Evolutionary conservation across 2,113 vertebrate species (phyloP).

Genomic region (Cyprinus carpio): DNA sequence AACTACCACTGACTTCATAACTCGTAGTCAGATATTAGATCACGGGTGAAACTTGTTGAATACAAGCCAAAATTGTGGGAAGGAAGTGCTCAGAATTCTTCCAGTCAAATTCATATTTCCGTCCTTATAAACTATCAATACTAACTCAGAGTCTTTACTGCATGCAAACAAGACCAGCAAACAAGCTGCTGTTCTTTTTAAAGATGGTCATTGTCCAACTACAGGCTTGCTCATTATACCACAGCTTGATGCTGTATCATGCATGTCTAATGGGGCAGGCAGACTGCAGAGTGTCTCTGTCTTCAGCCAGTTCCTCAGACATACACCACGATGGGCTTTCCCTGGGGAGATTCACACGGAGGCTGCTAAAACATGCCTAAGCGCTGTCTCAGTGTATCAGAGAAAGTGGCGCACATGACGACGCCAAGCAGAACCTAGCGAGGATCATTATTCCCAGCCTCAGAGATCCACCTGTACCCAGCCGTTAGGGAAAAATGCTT

Average conservation of each 20-base stretch:
- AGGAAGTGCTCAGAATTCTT: not conserved
- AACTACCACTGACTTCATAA: too few relatives aligned
- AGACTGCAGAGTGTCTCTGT: conserved; percentile 35
- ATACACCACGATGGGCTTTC: not conserved
- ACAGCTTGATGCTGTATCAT: conserved; percentile 45
- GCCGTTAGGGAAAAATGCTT: not conserved
- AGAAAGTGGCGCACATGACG: not conserved
- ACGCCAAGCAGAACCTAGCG: not conserved
- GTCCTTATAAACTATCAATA: not conserved
- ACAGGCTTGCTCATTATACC: conserved; percentile 29
- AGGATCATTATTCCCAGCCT: not conserved
- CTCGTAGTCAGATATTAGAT: too few relatives aligned
- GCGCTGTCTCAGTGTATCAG: conserved; percentile 32
- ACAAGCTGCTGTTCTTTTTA: conserved; percentile 19
- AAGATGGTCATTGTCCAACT: conserved; percentile 23
- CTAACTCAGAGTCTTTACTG: not conserved
- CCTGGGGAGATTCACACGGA: not conserved
- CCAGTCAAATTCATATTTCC: not conserved
- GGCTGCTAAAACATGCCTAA: conserved; percentile 40
- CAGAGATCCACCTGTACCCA: conserved; percentile 13
- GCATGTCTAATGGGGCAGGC: conserved; percentile 47
- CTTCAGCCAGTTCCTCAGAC: not conserved
- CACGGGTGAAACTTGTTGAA: too few relatives aligned
- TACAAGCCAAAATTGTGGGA: not conserved
- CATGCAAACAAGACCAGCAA: conserved; percentile 22